A percentile compares a stretch with the other conserved stretches of the same genome.
Conservation (phyloP, 2,888 invertebrate species). For the Thelaira solivaga region DNA sequence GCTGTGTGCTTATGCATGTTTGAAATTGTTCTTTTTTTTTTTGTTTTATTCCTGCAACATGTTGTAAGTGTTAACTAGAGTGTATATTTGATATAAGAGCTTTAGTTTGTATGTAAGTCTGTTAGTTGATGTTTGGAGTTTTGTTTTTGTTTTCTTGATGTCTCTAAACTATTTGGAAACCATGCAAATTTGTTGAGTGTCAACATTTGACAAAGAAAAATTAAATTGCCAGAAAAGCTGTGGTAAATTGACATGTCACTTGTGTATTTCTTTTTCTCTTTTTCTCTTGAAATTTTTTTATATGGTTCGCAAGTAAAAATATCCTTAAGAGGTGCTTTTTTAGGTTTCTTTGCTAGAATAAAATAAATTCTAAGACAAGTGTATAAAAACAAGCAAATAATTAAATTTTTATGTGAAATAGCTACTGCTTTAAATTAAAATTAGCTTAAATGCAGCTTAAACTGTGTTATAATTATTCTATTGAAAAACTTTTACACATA, state of each 20-base stretch:
- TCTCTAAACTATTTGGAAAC: conserved; percentile 26
- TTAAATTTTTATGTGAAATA: too few species aligned
- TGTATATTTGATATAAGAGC: neutral
- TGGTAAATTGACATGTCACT: conserved; percentile 59
- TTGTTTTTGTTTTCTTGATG: conserved; percentile 1
- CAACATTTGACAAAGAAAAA: conserved; percentile 58
- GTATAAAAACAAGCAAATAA: too few species aligned
- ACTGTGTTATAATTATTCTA: too few species aligned
- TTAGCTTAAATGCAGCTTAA: too few species aligned
- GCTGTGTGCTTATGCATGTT: too few species aligned
- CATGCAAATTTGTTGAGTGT: conserved; percentile 63
- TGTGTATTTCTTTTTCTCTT: conserved; percentile 8
- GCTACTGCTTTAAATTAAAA: too few species aligned
- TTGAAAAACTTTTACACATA: too few species aligned
- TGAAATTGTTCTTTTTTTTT: neutral
- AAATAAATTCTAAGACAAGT: too few species aligned
- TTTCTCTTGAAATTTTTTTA: neutral
- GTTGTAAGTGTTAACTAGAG: conserved; percentile 30
- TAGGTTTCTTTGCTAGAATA: too few species aligned
- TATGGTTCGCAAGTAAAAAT: too few species aligned
- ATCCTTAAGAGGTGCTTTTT: too few species aligned
- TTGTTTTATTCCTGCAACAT: conserved; percentile 26
- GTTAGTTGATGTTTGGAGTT: neutral
- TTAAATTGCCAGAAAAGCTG: conserved; percentile 58
- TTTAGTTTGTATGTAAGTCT: conserved; percentile 4